These are phyloP conservation scores for Sycophila sp. DNA, from an alignment of 1,140 invertebrate genomes.

Conservation along the genomic window DNA sequence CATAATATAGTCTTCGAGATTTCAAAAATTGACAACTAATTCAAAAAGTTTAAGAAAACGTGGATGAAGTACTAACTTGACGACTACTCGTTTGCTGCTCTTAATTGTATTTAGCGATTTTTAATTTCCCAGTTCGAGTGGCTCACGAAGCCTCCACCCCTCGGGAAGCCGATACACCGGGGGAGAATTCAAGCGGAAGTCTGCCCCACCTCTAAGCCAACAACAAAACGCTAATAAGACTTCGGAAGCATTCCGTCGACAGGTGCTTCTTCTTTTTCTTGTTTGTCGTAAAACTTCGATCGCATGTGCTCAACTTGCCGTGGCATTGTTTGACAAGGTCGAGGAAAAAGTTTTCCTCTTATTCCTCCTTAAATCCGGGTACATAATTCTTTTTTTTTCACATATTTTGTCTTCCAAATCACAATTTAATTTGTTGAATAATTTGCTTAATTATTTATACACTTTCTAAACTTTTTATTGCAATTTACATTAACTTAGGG, in stretches of 20 bases:
- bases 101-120: constrained; percentile 56
- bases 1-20: background rate
- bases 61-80: too few relatives aligned
- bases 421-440: too few relatives aligned
- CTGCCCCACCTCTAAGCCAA: too few relatives aligned
- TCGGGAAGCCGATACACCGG: constrained; percentile 40
- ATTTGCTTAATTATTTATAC: too few relatives aligned
- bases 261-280: too few relatives aligned
- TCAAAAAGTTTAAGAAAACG: background rate
- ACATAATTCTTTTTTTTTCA: background rate
- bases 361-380: too few relatives aligned
- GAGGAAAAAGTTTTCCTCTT: background rate
- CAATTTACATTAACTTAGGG: too few relatives aligned
- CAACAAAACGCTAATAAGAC: constrained; percentile 54
- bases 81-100: too few relatives aligned
- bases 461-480: too few relatives aligned
- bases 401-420: too few relatives aligned
- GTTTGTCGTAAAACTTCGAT: constrained; percentile 47
- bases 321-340: constrained; percentile 1
- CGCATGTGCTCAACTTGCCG: constrained; percentile 46
- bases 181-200: too few relatives aligned
- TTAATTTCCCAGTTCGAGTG: constrained; percentile 48
- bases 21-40: background rate
- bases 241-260: constrained; percentile 47
- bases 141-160: background rate